phyloP scores from a whole-genome alignment of 2,888 invertebrate species.

The Pegoplata infirma region DNA sequence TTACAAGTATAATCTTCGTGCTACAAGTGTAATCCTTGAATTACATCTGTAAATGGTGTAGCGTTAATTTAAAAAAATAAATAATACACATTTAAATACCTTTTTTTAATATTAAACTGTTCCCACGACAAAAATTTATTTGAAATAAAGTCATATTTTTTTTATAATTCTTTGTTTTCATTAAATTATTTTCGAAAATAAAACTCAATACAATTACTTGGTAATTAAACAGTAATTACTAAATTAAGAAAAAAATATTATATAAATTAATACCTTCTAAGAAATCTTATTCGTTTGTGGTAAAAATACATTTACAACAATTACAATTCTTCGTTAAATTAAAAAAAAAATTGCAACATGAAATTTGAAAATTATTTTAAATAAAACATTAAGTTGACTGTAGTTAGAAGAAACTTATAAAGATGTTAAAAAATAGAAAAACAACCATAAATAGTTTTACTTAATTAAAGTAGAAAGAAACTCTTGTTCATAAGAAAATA shows the following conservation, averaged over 20 bases:
- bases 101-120: conserved; percentile 45
- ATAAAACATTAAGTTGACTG: conserved; percentile 9
- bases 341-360: not conserved
- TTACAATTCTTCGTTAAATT: not conserved
- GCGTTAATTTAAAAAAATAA: too few species aligned
- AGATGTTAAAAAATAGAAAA: not conserved
- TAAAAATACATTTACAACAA: not conserved
- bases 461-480: conserved; percentile 36
- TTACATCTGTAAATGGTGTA: too few species aligned
- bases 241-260: conserved; percentile 32
- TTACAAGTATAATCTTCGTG: too few species aligned
- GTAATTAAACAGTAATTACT: conserved; percentile 29
- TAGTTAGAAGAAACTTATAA: not conserved
- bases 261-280: conserved; percentile 29
- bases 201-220: conserved; percentile 40
- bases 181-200: conserved; percentile 37
- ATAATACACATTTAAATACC: not conserved
- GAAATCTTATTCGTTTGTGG: not conserved
- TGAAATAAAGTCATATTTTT: conserved; percentile 55
- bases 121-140: conserved; percentile 61
- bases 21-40: too few species aligned
- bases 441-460: conserved; percentile 28
- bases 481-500: conserved; percentile 12
- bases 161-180: conserved; percentile 35
- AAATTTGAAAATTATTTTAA: not conserved